These are phyloP conservation scores for Capitella teleta DNA, from an alignment of 1,140 invertebrate genomes.

Conservation along the genomic window DNA sequence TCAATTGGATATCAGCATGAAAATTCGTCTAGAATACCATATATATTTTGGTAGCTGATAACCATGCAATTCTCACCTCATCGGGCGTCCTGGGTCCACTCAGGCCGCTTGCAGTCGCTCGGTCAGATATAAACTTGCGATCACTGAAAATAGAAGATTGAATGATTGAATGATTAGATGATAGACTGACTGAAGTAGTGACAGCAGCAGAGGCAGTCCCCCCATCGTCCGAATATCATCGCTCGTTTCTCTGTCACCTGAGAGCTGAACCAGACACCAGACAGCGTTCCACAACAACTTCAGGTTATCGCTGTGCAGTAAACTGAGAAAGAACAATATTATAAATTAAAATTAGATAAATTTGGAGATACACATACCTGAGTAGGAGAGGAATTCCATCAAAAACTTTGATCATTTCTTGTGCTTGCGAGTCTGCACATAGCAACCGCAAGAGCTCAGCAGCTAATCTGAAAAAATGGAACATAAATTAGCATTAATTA, in stretches of 20 bases:
- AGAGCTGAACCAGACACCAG: conserved; percentile 40
- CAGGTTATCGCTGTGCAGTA: conserved; percentile 31
- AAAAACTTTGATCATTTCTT: conserved; percentile 33
- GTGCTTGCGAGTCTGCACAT: conserved; percentile 28
- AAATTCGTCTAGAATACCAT: too few relatives aligned
- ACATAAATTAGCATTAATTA: not conserved
- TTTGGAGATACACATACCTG: conserved; percentile 17
- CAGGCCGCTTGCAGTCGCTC: conserved; percentile 22
- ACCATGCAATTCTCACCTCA: not conserved
- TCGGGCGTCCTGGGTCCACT: conserved; percentile 15
- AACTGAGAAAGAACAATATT: conserved; percentile 19
- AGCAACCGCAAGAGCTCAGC: conserved; percentile 35
- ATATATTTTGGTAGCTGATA: too few relatives aligned
- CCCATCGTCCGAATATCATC: conserved; percentile 38
- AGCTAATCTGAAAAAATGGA: conserved; percentile 26
- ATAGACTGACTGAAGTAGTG: conserved; percentile 34
- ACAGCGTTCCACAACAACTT: conserved; percentile 36
- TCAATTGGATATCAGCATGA: too few relatives aligned
- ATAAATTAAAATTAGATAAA: not conserved
- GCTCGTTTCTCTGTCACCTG: conserved; percentile 36
- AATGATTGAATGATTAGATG: too few relatives aligned
- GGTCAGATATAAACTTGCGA: conserved; percentile 28
- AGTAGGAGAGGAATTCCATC: conserved; percentile 41
- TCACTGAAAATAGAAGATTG: conserved; percentile 20
- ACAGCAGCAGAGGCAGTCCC: conserved; percentile 38